Evolutionary conservation across 2,797 vertebrate species (phyloP), one percentile per base, ranked within the genome.

Genomic region (Tokudaia muenninki): DNA sequence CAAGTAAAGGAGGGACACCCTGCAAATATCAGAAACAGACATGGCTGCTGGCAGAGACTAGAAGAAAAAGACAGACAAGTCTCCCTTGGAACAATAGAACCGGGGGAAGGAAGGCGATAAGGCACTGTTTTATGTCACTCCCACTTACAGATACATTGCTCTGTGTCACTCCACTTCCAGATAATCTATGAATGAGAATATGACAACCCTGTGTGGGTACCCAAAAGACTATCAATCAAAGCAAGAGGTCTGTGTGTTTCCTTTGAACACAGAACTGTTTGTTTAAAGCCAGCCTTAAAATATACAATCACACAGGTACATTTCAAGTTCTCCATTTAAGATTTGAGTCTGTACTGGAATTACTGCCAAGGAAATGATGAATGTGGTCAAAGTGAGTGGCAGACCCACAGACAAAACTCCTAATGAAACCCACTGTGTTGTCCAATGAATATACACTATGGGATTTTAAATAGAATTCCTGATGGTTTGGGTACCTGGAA

Each of bases 161-260:
- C n/a, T 67, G 65, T 72, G 90, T 74, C 57, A 21, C 10, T 70
- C 52, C 0, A 0, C 59, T 93, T 96, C 24, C 63, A 41, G 19
- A 86, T 87, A 84, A 84, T 97, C 95, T 63, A 57, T 93, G 92
- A 94, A 80, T 94, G 65, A 91, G 47, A 91, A 92, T 87, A 87
- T 75, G 79, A 87, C 31, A 94, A 95, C 44, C 55, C 3, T 52
- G 63, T 81, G 41, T 92, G 44, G 9, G 61, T 41, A 78, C 34
- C 37, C 61, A 65, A 90, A n/a, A 72, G 50, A 44, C 26, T 41
- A 55, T 74, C 61, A 92, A 31, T 84, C 79, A 94, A 92, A 91
- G 52, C 21, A 34, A 87, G 50, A 37, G 7, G 2, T n/a, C 21
- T 57, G 61, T 81, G 57, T 55, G 55, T 92, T 79, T n/a, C 50